Evolutionary conservation across 2,797 vertebrate species (phyloP).

Genomic region (Sebastes ruberrimus): DNA sequence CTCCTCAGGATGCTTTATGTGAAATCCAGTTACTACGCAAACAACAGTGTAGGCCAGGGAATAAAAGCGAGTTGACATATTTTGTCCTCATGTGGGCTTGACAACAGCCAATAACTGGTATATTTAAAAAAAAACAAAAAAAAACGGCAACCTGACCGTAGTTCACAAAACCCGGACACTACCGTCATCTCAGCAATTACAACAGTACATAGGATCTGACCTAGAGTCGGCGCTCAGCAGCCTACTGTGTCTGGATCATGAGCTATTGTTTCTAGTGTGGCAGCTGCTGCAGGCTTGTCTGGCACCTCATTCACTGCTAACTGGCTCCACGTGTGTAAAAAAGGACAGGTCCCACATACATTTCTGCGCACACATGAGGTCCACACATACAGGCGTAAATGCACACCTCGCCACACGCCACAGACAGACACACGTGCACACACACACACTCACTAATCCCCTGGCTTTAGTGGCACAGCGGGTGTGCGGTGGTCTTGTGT

Average conservation of each 20-base stretch:
- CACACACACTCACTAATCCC: constrained; percentile 58
- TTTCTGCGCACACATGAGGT: constrained; percentile 33
- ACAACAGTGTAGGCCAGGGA: neutral
- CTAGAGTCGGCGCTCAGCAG: constrained; percentile 37
- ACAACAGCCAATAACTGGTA: neutral
- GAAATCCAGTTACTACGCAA: constrained; percentile 12
- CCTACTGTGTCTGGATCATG: constrained; percentile 61
- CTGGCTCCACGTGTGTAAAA: constrained; percentile 78
- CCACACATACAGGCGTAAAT: constrained; percentile 30
- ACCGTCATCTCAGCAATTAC: constrained; percentile 20
- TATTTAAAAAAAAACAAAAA: neutral
- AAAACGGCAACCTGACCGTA: neutral
- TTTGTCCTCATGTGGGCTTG: no score
- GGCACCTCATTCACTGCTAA: constrained; percentile 82
- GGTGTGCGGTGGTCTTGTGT: constrained; percentile 74
- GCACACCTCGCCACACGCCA: constrained; percentile 64
- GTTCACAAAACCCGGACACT: neutral
- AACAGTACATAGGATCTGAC: constrained; percentile 30
- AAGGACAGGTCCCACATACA: constrained; percentile 73
- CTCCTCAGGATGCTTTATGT: neutral
- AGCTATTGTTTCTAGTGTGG: constrained; percentile 65
- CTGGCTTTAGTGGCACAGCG: constrained; percentile 71
- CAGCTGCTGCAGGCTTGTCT: constrained; percentile 79
- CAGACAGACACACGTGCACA: constrained; percentile 44
- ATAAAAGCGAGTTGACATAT: constrained; percentile 7